Percentiles rank a stretch among this genome's conserved stretches.
These are phyloP conservation scores for Melanerpes aurifrons DNA, from an alignment of 2,113 vertebrate genomes.

Conservation along the genomic window DNA sequence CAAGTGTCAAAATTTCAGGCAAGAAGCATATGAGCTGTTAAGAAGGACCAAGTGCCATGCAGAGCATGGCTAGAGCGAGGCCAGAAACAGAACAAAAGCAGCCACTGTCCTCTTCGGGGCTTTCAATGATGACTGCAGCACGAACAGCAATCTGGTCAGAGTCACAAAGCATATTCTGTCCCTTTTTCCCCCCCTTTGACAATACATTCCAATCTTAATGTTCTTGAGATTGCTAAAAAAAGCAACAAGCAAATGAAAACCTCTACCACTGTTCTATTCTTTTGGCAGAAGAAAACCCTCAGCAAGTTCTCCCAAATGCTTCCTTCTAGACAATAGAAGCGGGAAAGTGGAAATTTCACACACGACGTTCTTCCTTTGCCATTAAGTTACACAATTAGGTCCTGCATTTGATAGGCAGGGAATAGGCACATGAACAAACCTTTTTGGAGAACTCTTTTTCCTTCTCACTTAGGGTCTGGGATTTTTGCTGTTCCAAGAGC, in stretches of 20 bases:
- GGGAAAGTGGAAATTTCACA: background rate
- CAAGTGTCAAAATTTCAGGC: background rate
- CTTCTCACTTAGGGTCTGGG: conserved; percentile 80
- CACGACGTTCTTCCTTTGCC: background rate
- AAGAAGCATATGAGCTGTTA: background rate
- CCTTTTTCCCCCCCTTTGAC: background rate
- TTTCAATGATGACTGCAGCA: background rate
- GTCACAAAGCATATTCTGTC: background rate
- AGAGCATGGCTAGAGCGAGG: background rate
- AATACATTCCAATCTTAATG: background rate
- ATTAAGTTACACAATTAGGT: background rate
- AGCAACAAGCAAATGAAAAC: background rate
- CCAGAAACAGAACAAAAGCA: background rate
- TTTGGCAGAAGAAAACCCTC: background rate
- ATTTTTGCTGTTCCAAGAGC: conserved; percentile 81
- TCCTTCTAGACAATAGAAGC: background rate
- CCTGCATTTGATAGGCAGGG: background rate
- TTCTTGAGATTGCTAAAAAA: background rate
- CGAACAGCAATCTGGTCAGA: background rate
- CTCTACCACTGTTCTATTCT: background rate
- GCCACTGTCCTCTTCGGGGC: background rate
- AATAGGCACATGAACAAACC: conserved; percentile 68
- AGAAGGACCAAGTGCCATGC: background rate
- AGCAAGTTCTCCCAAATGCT: background rate
- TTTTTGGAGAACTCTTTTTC: conserved; percentile 92